phyloP scores from a whole-genome alignment of 2,797 vertebrate genomes.

The Semotilus atromaculatus region DNA sequence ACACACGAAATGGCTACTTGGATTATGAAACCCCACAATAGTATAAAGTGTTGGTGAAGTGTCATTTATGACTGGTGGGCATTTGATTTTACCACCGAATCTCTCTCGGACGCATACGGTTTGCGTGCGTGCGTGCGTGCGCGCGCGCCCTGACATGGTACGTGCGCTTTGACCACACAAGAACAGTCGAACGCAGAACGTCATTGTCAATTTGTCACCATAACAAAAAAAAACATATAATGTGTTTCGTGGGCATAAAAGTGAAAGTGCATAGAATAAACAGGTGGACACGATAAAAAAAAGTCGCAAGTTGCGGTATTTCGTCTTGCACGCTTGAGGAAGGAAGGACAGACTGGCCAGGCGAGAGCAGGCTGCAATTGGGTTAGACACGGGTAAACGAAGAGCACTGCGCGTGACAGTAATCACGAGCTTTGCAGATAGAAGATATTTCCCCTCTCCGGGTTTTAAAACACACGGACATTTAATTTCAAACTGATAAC shows the following conservation, averaged over 20 bases:
- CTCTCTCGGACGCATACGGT: neutral
- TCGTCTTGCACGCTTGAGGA: neutral
- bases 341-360: neutral
- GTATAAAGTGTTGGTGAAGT: neutral
- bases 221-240: neutral
- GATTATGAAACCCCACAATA: neutral
- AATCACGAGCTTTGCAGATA: neutral
- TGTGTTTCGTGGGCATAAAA: neutral
- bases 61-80: neutral
- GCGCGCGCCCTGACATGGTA: slow-evolving; percentile 26
- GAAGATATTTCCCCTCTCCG: neutral
- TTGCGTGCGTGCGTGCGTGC: neutral
- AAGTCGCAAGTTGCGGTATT: neutral
- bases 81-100: neutral
- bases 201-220: slow-evolving; percentile 15
- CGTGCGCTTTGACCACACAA: slow-evolving; percentile 52
- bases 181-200: neutral
- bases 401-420: neutral
- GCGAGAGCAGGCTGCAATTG: neutral
- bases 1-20: neutral
- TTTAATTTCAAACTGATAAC: slow-evolving; percentile 21
- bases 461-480: neutral
- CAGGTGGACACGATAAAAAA: neutral
- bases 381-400: neutral
- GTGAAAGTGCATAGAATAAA: neutral